A percentile compares a stretch with the other conserved stretches of the same genome.
These are phyloP conservation scores for Cyrtodaria siliqua DNA, from an alignment of 2,888 invertebrate genomes.

Conservation along the genomic window DNA sequence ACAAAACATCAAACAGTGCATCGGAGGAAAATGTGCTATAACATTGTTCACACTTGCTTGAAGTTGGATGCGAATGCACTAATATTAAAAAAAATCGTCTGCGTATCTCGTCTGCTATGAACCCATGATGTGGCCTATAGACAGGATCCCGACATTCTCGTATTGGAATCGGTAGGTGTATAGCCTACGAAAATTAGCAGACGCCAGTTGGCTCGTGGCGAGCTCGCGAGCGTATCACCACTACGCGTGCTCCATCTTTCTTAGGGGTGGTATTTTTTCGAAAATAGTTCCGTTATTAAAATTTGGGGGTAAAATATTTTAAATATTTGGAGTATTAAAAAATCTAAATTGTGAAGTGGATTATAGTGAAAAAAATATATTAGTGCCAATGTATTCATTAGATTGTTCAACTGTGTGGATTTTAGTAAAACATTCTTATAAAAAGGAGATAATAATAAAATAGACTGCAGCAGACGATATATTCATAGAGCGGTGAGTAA, in stretches of 20 bases:
- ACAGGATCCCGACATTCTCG: constrained; percentile 16
- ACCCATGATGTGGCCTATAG: constrained; percentile 20
- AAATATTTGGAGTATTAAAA: too few species aligned
- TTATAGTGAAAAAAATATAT: neutral
- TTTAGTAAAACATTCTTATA: constrained; percentile 38
- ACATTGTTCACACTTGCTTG: constrained; percentile 43
- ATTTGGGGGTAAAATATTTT: too few species aligned
- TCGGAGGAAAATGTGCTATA: neutral
- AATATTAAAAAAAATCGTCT: constrained; percentile 47
- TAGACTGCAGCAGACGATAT: constrained; percentile 9
- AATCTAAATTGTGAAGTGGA: too few species aligned
- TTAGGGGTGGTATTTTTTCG: constrained; percentile 38
- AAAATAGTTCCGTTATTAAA: too few species aligned
- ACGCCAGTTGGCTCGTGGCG: constrained; percentile 43
- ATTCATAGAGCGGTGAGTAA: constrained; percentile 44
- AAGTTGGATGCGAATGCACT: constrained; percentile 27
- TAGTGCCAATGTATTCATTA: constrained; percentile 40
- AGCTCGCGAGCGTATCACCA: constrained; percentile 50
- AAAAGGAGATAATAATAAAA: constrained; percentile 32
- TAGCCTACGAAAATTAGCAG: constrained; percentile 30
- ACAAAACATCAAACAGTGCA: too few species aligned
- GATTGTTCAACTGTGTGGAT: constrained; percentile 32
- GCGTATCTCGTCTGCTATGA: constrained; percentile 55
- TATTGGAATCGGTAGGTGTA: constrained; percentile 31
- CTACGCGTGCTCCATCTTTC: constrained; percentile 44